Evolutionary conservation across 2,797 vertebrate genomes (phyloP).

Genomic region (Chanos chanos): DNA sequence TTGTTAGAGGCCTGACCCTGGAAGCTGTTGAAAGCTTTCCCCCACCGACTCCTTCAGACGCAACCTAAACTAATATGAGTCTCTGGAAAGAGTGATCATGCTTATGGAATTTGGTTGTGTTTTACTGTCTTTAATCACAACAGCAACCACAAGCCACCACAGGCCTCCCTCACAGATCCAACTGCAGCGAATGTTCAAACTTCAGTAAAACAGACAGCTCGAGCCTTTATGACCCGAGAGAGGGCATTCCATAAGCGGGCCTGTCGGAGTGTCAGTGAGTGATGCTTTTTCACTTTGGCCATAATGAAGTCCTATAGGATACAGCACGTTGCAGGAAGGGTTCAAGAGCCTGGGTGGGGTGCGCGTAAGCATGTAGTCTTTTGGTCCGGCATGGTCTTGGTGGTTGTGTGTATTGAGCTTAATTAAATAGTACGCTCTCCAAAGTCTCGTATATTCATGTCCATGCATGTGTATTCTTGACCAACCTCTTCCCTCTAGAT

Average conservation of each 20-base stretch:
- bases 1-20: conserved; percentile 19
- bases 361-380: too few species aligned
- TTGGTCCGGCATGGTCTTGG: too few species aligned
- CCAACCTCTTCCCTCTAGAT: too few species aligned
- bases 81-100: conserved; percentile 18
- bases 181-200: neutral
- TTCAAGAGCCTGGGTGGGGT: neutral
- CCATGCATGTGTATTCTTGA: too few species aligned
- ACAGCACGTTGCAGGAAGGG: too few species aligned
- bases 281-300: neutral
- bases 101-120: conserved; percentile 35
- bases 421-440: too few species aligned
- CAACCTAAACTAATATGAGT: conserved; percentile 17
- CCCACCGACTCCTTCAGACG: neutral
- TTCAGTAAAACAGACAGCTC: conserved; percentile 10
- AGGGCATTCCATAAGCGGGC: neutral
- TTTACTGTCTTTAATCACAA: conserved; percentile 38
- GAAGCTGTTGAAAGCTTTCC: conserved; percentile 18
- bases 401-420: too few species aligned
- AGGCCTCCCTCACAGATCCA: conserved; percentile 20
- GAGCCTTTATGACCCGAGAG: conserved; percentile 13
- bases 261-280: neutral
- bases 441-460: too few species aligned
- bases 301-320: too few species aligned
- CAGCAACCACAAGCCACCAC: conserved; percentile 24